phyloP scores from a whole-genome alignment of 2,113 vertebrate genomes.

The Sphaerodactylus townsendi region DNA sequence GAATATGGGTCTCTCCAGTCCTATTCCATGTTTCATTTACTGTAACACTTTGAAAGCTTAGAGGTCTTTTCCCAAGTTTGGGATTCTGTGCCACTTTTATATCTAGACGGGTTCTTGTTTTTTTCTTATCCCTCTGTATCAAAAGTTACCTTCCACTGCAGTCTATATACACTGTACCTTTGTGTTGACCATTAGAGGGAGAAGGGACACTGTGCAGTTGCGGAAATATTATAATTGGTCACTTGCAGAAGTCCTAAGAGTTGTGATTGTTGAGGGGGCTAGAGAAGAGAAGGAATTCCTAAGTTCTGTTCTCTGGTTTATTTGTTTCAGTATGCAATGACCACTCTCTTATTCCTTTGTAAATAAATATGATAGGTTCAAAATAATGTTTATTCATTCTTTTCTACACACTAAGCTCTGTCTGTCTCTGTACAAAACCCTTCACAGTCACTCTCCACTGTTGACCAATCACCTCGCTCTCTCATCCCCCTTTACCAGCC shows the following conservation, averaged over 20 bases:
- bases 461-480: too few species aligned
- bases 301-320: conserved; percentile 17
- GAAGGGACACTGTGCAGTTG: background rate
- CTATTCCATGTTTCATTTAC: background rate
- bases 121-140: background rate
- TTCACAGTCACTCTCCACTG: too few species aligned
- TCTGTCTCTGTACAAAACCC: too few species aligned
- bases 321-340: too few species aligned
- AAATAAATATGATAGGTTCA: too few species aligned
- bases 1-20: too few species aligned
- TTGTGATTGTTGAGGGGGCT: fast-evolving
- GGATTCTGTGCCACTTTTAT: too few species aligned
- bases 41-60: background rate
- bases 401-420: too few species aligned
- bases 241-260: background rate
- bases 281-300: background rate
- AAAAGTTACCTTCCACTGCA: background rate
- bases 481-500: too few species aligned
- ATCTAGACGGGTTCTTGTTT: too few species aligned
- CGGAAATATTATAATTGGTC: background rate
- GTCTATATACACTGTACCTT: background rate
- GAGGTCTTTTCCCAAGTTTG: background rate
- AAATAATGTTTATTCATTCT: too few species aligned
- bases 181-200: background rate
- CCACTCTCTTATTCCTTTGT: too few species aligned